Evolutionary conservation across 2,888 invertebrate genomes (phyloP), one percentile per base, ranked within the genome.

Genomic region (Euzophera pinguis): DNA sequence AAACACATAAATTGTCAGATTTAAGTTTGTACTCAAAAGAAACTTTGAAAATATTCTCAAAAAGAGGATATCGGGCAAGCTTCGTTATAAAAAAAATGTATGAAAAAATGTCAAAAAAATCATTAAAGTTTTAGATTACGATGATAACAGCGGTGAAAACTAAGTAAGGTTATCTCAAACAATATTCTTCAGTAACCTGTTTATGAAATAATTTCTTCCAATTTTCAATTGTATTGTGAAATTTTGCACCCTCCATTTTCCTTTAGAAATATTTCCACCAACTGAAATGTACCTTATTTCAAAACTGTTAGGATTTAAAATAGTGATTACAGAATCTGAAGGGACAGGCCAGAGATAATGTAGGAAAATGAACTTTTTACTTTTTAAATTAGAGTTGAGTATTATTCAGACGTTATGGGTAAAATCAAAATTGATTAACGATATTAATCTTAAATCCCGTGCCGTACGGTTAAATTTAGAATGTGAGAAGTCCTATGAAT

Each of bases 181-280:
- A 50, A 38, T 41, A 38, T 29, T 27, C 32, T 42, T 16, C 14
- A 8, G 38, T 55, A 53, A 57, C 50, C 51, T 57, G 53, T 54
- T 54, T 57, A 57, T 43, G 22, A 27, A 14, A 53, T 49, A 57
- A 57, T 54, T 57, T 49, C 53, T 54, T 48, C 52, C 52, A 27
- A 51, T 54, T 47, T 32, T 41, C 14, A 32, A 50, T 42, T 29
- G 13, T 37, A 50, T 50, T 45, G 39, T 43, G 16, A 8, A 35
- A 17, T 32, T n/a, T 27, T 45, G 8, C 29, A 43, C 17, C 35
- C 12, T 12, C 37, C 37, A 37, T 27, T 48, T 38, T 38, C 48
- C 3, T 38, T 37, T 13, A 16, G 3, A 48, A n/a, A 22, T 27
- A 13, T 4, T 10, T 32, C 9, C 9, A 6, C 13, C 3, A 32